Conservation (phyloP, 2,113 vertebrate species). For the Cynocephalus volans region DNA sequence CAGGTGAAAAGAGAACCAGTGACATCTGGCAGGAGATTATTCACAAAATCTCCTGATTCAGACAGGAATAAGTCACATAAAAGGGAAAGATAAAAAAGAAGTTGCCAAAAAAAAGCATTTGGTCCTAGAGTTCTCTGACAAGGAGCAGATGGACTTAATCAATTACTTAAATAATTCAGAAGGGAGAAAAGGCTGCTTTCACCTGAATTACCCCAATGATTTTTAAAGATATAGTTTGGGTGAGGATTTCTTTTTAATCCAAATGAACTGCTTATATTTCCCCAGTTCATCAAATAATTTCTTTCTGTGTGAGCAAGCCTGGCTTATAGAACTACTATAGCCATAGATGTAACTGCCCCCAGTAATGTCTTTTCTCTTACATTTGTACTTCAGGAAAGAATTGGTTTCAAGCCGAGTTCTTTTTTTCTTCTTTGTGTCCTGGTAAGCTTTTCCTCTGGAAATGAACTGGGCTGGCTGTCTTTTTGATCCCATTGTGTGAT, state of each 20-base stretch:
- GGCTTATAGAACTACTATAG: not conserved
- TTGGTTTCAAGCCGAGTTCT: slow-evolving; percentile 62
- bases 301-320: not conserved
- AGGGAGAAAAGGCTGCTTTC: slow-evolving; percentile 50
- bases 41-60: slow-evolving; percentile 46
- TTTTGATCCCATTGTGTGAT: slow-evolving; percentile 87
- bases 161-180: slow-evolving; percentile 78
- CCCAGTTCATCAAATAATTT: slow-evolving; percentile 16
- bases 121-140: slow-evolving; percentile 44
- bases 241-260: slow-evolving; percentile 51
- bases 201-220: slow-evolving; percentile 69
- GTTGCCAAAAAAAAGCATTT: slow-evolving; percentile 21
- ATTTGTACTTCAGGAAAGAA: slow-evolving; percentile 68
- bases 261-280: slow-evolving; percentile 3
- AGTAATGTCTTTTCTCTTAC: slow-evolving; percentile 60
- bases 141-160: slow-evolving; percentile 67
- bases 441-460: slow-evolving; percentile 84
- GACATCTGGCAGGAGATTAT: slow-evolving; percentile 57
- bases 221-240: slow-evolving; percentile 34
- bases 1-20: slow-evolving; percentile 28
- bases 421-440: slow-evolving; percentile 84
- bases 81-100: slow-evolving; percentile 29
- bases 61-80: slow-evolving; percentile 27
- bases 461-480: slow-evolving; percentile 85
- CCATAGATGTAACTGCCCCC: not conserved